Conservation (phyloP, 2,113 vertebrate genomes). For the Laticauda laticaudata region DNA sequence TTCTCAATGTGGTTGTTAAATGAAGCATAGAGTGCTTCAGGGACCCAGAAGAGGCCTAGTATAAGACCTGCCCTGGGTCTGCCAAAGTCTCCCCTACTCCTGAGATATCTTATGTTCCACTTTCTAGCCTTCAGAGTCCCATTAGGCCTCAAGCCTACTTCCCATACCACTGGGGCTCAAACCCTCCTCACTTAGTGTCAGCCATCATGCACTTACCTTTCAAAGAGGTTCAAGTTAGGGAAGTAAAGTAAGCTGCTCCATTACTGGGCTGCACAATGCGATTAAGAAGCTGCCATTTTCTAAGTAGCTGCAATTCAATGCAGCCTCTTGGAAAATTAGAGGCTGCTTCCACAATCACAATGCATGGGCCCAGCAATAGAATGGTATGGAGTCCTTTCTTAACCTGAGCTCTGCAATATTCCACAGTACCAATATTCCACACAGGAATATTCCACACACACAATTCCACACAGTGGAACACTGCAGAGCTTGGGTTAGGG, state of each 20-base stretch:
- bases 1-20: background rate
- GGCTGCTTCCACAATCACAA: background rate
- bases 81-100: background rate
- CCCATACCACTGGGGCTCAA: no score
- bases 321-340: no score
- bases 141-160: background rate
- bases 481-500: background rate
- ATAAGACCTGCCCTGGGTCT: background rate
- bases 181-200: background rate
- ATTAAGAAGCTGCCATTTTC: background rate
- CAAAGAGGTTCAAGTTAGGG: background rate
- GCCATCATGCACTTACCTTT: background rate
- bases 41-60: background rate
- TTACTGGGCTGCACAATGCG: background rate
- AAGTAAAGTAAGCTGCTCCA: background rate
- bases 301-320: background rate
- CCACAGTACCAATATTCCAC: background rate
- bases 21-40: background rate
- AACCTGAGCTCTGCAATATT: background rate
- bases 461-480: background rate
- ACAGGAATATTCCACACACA: no score
- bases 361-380: background rate
- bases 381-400: background rate
- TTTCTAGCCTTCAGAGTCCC: background rate
- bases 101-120: background rate